Base-by-base conservation (phyloP, 2,888 invertebrate genomes). In the Volucella bombylans region DNA sequence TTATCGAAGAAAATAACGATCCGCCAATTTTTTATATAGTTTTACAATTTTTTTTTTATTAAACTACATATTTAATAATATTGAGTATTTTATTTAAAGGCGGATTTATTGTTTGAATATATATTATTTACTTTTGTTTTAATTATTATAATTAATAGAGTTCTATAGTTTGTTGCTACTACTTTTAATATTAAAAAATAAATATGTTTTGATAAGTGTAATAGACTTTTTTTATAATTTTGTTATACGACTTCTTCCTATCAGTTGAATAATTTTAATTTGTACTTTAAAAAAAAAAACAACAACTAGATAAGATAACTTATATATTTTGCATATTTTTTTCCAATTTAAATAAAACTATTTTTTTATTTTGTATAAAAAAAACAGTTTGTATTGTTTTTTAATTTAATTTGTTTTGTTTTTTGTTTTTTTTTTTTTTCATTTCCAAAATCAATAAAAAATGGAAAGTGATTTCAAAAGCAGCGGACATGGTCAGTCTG, bases 321-420 rank as follows among this genome's bases (percentile, higher is more conserved):
- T 57, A 74, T 74, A 62, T 68, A 64, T 86, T 64, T 80, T 74
- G 72, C 8, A 64, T 78, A 54, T 31, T 59, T 73, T 86, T 86
- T 86, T 77, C 10, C 77, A 86, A 71, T 74, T 81, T 78, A 59
- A 79, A 71, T 72, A 76, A 80, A 77, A 38, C 54, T 57, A 64
- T 74, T 83, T 81, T 78, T 79, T 73, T 82, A 82, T 86, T 79
- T 80, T 86, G 79, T 82, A 82, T 82, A 61, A 80, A 72, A 74
- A 71, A 61, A 72, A 68, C 18, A 39, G 47, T 50, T 15, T 15
- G 64, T 76, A 45, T 68, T 65, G 47, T 71, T 55, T 78, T 57
- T 64, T 65, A 2, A 23, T 2, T 23, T 23, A 23, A 23, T 2
- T 23, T 23, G 18, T 0, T 23, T 47, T 18, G 49, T 61, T 72